Evolutionary conservation across 2,797 vertebrate genomes (phyloP), one percentile per base, ranked within the genome.

Genomic region (Falco berigora): DNA sequence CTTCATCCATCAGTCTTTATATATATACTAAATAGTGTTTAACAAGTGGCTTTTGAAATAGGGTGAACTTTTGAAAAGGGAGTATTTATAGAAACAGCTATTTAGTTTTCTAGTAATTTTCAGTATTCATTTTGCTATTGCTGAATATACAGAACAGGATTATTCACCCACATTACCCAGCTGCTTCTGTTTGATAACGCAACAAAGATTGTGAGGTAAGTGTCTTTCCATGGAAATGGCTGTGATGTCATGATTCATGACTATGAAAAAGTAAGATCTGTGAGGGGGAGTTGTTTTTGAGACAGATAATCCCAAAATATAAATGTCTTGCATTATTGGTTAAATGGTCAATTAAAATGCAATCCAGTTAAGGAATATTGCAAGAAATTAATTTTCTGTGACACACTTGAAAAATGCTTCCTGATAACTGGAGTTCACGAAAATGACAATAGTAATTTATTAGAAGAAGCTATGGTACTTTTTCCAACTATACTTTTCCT

Each of bases 71-170:
- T 72, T 93, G 83, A 83, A 93, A 94, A 71, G 79, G 13, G 28
- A 68, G 38, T 96, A 96, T 97, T 96, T 96, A 96, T 96, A 97
- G 96, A 96, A 96, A 81, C 36, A 97, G 95, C 94, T 96, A 97
- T 97, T 97, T 89, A 83, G 92, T 95, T 95, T 87, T 86, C 73
- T 92, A 83, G 96, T 61, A 96, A 97, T 97, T 97, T 97, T 95
- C 27, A 4, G 94, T 85, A 96, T 96, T 96, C 92, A 96, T 96
- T 93, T 96, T 95, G 86, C 88, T 89, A 23, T 89, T 96, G 96
- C 95, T 96, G 92, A 96, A 92, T 93, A 85, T 83, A 93, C 68
- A 91, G 93, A 97, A 89, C 61, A 88, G 61, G 75, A 93, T 97
- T 92, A 96, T 97, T 97, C 96, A 97, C 77, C 88, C 91, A 91